Conservation (phyloP, 2,113 vertebrate genomes). For the Nyctereutes procyonoides region DNA sequence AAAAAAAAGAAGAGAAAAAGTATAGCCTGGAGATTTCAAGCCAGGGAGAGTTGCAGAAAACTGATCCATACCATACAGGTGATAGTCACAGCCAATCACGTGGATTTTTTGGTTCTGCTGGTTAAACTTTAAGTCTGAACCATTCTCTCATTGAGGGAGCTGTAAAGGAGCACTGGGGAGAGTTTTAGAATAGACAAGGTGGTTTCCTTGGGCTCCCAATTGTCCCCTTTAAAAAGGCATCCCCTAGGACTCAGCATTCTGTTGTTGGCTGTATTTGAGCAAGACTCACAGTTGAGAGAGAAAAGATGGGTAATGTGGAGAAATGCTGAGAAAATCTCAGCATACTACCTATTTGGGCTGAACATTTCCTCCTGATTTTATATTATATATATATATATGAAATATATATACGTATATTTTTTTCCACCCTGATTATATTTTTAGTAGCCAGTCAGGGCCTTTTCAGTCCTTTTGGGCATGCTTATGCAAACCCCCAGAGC, state of each 20-base stretch:
- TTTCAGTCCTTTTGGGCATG: neutral
- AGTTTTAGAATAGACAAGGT: neutral
- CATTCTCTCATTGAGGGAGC: neutral
- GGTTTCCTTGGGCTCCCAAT: neutral
- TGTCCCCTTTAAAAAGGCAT: neutral
- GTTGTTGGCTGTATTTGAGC: neutral
- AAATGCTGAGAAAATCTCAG: neutral
- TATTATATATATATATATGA: too few species aligned
- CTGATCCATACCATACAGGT: rapidly evolving
- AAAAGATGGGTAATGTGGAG: neutral
- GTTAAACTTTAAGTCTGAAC: neutral
- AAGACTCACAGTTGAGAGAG: neutral
- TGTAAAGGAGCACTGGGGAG: neutral
- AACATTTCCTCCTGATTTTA: neutral
- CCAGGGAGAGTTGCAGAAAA: neutral
- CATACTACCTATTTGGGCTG: neutral
- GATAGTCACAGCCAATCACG: rapidly evolving
- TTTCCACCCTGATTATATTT: neutral
- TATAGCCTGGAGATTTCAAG: neutral
- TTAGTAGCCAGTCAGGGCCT: neutral
- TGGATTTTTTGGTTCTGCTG: neutral
- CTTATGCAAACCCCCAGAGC: neutral
- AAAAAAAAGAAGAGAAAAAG: neutral
- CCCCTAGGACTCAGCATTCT: neutral
- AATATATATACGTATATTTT: too few species aligned